These are phyloP conservation scores for Ennomos erosarius DNA, from an alignment of 2,888 invertebrate genomes.

Conservation along the genomic window DNA sequence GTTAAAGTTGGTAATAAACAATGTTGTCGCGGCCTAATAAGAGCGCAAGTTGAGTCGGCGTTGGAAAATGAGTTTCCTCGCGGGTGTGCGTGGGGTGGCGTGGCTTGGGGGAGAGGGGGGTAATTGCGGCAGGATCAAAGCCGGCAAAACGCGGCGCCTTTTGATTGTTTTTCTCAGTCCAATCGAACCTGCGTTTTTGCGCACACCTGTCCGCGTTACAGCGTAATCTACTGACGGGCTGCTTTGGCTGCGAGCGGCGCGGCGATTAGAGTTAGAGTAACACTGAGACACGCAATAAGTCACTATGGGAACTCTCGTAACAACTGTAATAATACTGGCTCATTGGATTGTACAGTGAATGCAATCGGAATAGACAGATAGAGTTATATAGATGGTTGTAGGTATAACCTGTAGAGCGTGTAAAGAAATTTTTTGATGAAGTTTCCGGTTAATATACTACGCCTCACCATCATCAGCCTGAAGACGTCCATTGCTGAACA, in stretches of 20 bases:
- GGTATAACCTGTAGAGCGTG: too few species aligned
- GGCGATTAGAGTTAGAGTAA: conserved; percentile 13
- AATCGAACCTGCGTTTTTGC: conserved; percentile 62
- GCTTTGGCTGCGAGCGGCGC: conserved; percentile 22
- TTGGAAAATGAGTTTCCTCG: conserved; percentile 84
- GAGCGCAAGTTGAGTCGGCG: conserved; percentile 74
- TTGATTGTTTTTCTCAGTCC: conserved; percentile 78
- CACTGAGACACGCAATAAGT: neutral
- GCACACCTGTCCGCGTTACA: conserved; percentile 64
- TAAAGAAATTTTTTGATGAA: too few species aligned
- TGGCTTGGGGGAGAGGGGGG: conserved; percentile 52
- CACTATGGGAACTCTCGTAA: neutral
- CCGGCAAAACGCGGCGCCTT: conserved; percentile 70
- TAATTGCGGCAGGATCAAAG: conserved; percentile 77
- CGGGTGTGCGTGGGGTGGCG: conserved; percentile 45
- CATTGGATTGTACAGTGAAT: too few species aligned
- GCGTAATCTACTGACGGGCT: conserved; percentile 63
- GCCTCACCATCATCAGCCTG: too few species aligned
- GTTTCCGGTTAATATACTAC: too few species aligned
- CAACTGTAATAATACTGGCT: too few species aligned
- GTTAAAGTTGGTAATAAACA: conserved; percentile 20
- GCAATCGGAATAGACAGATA: too few species aligned
- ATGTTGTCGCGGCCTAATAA: conserved; percentile 68
- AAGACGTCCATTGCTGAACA: too few species aligned
- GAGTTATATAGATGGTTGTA: too few species aligned